phyloP scores from a whole-genome alignment of 2,888 invertebrate species.

The Sinohyriopsis cumingii region DNA sequence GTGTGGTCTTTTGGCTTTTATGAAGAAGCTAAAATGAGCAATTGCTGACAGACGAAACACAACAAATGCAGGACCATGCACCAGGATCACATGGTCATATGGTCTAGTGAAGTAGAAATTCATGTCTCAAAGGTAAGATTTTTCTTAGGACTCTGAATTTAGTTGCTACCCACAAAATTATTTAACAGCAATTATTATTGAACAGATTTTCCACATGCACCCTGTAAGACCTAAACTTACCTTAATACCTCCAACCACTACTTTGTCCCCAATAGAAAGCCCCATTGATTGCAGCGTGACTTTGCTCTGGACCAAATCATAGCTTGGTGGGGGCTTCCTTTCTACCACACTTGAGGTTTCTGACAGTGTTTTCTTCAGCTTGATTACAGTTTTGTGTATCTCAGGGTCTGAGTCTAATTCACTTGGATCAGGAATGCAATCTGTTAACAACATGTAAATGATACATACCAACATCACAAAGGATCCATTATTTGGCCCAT shows the following conservation, averaged over 20 bases:
- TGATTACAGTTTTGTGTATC: constrained; percentile 66
- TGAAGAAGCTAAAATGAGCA: too few relatives aligned
- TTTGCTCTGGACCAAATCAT: constrained; percentile 65
- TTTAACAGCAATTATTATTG: too few relatives aligned
- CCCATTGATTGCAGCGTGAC: constrained; percentile 72
- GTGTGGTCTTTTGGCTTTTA: too few relatives aligned
- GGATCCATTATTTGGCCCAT: too few relatives aligned
- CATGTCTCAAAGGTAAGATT: too few relatives aligned
- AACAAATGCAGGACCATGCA: too few relatives aligned
- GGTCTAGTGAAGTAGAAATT: too few relatives aligned
- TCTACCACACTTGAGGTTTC: constrained; percentile 57
- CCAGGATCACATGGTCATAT: too few relatives aligned
- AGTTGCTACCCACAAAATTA: too few relatives aligned
- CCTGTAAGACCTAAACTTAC: constrained; percentile 28
- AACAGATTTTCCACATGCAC: too few relatives aligned
- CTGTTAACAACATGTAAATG: constrained; percentile 46
- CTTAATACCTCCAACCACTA: constrained; percentile 70
- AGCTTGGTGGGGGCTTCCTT: constrained; percentile 59
- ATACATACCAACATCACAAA: not conserved
- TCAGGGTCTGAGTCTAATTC: constrained; percentile 70
- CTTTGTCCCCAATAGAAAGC: constrained; percentile 72
- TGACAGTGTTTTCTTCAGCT: constrained; percentile 68
- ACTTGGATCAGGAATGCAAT: constrained; percentile 72
- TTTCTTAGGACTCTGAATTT: too few relatives aligned
- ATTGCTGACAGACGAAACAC: too few relatives aligned